These are phyloP conservation scores for Chaetorhynchus papuensis DNA, from an alignment of 2,113 vertebrate species.

Conservation along the genomic window DNA sequence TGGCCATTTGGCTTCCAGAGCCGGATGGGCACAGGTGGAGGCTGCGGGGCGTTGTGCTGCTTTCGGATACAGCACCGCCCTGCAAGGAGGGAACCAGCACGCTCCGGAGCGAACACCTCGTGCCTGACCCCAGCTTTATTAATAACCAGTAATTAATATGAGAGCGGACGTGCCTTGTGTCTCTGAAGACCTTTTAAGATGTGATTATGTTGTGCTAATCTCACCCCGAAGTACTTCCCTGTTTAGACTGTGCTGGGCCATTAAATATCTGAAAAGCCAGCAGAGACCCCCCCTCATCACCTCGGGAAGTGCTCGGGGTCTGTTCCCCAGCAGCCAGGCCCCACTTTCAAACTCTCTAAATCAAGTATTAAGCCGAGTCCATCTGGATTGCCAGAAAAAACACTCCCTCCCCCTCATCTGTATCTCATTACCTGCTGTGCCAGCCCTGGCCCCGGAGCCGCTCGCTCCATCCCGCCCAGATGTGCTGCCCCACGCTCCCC, in stretches of 20 bases:
- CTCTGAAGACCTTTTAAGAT: slow-evolving; percentile 61
- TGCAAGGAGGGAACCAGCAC: not conserved
- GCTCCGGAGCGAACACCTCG: not conserved
- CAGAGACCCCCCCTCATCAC: not conserved
- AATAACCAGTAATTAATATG: slow-evolving; percentile 54
- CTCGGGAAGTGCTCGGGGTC: not conserved
- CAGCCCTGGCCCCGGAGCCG: not conserved
- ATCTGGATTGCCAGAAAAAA: slow-evolving; percentile 51
- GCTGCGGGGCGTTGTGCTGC: not conserved
- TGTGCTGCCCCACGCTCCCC: not conserved
- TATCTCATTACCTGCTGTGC: slow-evolving; percentile 31
- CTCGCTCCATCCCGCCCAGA: not conserved
- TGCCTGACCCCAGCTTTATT: slow-evolving; percentile 30
- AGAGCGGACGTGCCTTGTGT: slow-evolving; percentile 32
- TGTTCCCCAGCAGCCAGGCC: slow-evolving; percentile 21
- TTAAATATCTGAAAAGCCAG: slow-evolving; percentile 41
- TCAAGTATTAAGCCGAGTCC: not conserved
- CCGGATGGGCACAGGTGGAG: not conserved
- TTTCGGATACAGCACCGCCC: not conserved
- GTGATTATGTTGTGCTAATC: slow-evolving; percentile 66
- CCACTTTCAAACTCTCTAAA: slow-evolving; percentile 25
- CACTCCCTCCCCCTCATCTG: slow-evolving; percentile 41
- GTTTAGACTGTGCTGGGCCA: slow-evolving; percentile 25
- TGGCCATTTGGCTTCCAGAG: not conserved
- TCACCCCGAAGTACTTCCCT: slow-evolving; percentile 39